Evolutionary conservation across 2,888 invertebrate species (phyloP), one percentile per base, ranked within the genome.

Genomic region (Corbicula japonica): DNA sequence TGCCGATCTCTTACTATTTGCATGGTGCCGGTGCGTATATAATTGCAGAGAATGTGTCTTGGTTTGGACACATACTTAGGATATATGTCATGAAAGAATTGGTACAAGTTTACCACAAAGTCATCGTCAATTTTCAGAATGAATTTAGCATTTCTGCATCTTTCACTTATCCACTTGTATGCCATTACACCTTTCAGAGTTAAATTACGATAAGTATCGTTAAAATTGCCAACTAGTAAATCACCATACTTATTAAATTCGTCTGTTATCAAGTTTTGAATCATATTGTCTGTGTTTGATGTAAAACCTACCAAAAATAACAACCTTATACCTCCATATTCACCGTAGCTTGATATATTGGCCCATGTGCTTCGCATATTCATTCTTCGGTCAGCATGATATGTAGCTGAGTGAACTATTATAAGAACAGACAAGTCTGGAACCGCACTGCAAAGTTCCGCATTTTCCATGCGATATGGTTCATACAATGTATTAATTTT

Each of bases 91-190:
- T 15, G 63, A 26, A 28, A 46, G 44, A 23, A 30, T 12, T 18
- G 5, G 38, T 32, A 46, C 44, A 46, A 50, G 28, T 65, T 83
- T 34, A 87, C 70, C 30, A 87, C 81, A 1, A 85, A 73, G 50
- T 85, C 85, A 68, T 88, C 88, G 50, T 86, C 85, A 8, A 82
- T 76, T 65, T 87, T 86, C 4, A 87, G 46, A 41, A 75, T 80
- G 48, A 72, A 82, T 34, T 72, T 23, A 28, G 84, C 86, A 26
- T 65, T 65, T 34, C 65, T 23, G 58, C 88, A 88, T 50, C 80
- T 66, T 30, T 68, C 60, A 6, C 38, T n/a, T 15, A 74, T 23
- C 74, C 74, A 74, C 23, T 66, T 74, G 38, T 56, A 65, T 1
- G 30, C 58, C 74, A 74, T 74, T 1, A 74, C 50, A 18, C 65